Evolutionary conservation across 1,140 invertebrate species (phyloP), one percentile per base, ranked within the genome.

Genomic region (Lasaia peninsularis): DNA sequence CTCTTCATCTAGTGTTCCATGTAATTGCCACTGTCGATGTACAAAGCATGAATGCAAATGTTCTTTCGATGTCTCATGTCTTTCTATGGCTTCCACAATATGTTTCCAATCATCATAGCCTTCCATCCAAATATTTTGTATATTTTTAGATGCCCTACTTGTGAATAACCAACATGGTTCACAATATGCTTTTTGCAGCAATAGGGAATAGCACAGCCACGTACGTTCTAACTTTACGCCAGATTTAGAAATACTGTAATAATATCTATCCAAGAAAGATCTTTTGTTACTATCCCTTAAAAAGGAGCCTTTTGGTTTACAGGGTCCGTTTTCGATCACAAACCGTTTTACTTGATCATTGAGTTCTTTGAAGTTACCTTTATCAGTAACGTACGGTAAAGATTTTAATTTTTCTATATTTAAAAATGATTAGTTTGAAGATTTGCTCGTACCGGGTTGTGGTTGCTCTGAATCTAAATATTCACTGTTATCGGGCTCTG

Each of bases 41-140:
- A 44, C 24, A 52, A 63, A 33, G 5, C 56, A 62, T 7, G 28
- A 57, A 62, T 62, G 14, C 55, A 62, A 49, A 55, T 56, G 62
- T 10, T 28, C 20, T 66, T 66, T 66, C 49, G 59, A 66, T 66
- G 59, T 66, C 49, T 66, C 48, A 18, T 66, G 57, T 62, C 57
- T 67, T 60, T 62, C 53, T 63, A 67, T 63, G 18, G 54, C 64
- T 31, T 62, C 54, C 3, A 61, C 56, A 67, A 63, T 63, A 62
- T 62, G 57, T 63, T 67, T 67, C 52, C 61, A 67, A 34, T 63
- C 65, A 11, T 52, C 34, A 58, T 67, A 63, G 58, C 61, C 60
- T 54, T 65, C 59, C 3, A 61, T 58, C 63, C 52, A 58, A 65
- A 61, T 10, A 65, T 61, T 49, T 63, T 60, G 65, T 55, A 52